phyloP scores from a whole-genome alignment of 1,140 invertebrate genomes.

The Agrilus planipennis region DNA sequence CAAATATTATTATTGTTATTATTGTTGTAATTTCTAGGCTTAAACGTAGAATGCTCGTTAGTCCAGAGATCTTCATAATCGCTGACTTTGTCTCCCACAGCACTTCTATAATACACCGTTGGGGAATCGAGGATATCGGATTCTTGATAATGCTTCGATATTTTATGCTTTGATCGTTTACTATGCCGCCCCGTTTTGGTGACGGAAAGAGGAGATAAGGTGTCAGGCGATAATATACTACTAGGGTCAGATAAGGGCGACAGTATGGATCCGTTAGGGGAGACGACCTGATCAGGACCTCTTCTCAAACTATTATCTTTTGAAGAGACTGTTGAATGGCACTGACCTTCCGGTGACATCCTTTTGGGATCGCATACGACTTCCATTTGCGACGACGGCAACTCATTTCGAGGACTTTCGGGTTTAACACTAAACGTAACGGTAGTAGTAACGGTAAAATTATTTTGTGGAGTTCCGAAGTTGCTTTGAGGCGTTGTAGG shows the following conservation, averaged over 20 bases:
- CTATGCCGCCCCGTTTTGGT: conserved; percentile 25
- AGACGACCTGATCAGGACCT: conserved; percentile 37
- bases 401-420: conserved; percentile 22
- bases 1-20: too few relatives aligned
- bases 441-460: conserved; percentile 70
- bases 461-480: too few relatives aligned
- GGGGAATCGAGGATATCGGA: conserved; percentile 75
- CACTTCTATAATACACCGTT: conserved; percentile 72
- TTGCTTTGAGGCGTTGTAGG: conserved; percentile 45
- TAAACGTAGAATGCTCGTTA: conserved; percentile 43
- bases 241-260: conserved; percentile 41
- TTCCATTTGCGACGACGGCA: conserved; percentile 16
- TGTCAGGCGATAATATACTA: conserved; percentile 39
- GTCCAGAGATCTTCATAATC: conserved; percentile 94
- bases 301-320: conserved; percentile 36
- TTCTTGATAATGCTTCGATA: conserved; percentile 59
- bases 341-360: conserved; percentile 39
- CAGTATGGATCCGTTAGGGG: conserved; percentile 41
- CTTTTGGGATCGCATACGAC: conserved; percentile 34
- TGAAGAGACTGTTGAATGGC: conserved; percentile 38
- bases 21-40: conserved; percentile 15
- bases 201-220: conserved; percentile 26
- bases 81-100: conserved; percentile 79
- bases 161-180: conserved; percentile 41
- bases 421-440: conserved; percentile 66